These are phyloP conservation scores for Crocuta crocuta DNA, from an alignment of 2,113 vertebrate species.

Conservation along the genomic window DNA sequence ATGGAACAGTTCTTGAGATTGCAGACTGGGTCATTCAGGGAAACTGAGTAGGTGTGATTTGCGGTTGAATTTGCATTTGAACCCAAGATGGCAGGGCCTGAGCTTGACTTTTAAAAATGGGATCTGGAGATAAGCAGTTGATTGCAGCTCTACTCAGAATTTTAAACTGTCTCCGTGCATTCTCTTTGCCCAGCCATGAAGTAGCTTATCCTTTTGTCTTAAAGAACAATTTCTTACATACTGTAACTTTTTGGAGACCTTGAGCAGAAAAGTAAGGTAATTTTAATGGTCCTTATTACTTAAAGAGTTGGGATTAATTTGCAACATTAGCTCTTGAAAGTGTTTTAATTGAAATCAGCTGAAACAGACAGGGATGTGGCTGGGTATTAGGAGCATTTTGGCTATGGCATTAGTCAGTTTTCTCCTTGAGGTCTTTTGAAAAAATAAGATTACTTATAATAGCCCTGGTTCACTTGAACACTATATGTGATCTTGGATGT, in stretches of 20 bases:
- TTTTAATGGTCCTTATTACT: constrained; percentile 13
- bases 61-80: neutral
- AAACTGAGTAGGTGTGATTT: neutral
- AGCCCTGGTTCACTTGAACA: neutral
- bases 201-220: neutral
- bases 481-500: neutral
- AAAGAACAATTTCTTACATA: neutral
- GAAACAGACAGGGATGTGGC: neutral
- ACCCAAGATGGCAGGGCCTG: neutral
- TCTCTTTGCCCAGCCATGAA: neutral
- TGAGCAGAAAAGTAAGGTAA: neutral
- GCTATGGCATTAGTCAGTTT: neutral
- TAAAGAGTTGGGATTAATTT: neutral
- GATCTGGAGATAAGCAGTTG: neutral
- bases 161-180: neutral
- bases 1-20: neutral
- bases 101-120: neutral
- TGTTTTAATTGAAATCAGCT: neutral
- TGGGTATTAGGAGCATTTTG: neutral
- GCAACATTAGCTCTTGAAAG: neutral
- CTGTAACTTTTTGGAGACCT: neutral
- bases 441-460: neutral
- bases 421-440: neutral
- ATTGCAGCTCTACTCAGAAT: neutral
- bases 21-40: neutral